These are phyloP conservation scores for Platichthys stellatus DNA, from an alignment of 2,113 vertebrate species.

Conservation along the genomic window DNA sequence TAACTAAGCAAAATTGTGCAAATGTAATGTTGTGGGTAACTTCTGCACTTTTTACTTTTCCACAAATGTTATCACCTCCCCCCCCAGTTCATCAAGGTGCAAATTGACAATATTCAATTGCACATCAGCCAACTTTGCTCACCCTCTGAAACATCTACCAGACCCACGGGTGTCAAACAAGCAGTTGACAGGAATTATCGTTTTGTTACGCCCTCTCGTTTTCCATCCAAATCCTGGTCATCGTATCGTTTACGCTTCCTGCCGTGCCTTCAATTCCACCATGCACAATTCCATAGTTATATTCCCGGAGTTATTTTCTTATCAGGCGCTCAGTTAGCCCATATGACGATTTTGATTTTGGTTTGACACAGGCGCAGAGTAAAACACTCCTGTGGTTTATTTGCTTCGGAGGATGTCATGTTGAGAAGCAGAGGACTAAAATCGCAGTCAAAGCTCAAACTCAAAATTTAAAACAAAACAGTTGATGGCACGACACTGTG, in stretches of 20 bases:
- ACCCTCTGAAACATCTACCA: not conserved
- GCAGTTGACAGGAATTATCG: not conserved
- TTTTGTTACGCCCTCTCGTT: not conserved
- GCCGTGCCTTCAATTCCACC: conserved; percentile 5
- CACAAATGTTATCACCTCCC: not conserved
- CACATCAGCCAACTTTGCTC: conserved; percentile 1
- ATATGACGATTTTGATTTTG: conserved; percentile 7
- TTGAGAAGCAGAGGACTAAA: conserved; percentile 26
- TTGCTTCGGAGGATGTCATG: conserved; percentile 29
- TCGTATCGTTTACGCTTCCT: not conserved
- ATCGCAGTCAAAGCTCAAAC: not conserved
- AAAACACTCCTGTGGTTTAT: conserved; percentile 36
- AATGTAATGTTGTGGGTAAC: not conserved
- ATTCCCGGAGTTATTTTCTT: conserved; percentile 24
- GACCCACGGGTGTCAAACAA: conserved; percentile 10
- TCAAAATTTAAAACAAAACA: conserved; percentile 39
- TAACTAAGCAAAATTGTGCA: not conserved
- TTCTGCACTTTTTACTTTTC: not conserved
- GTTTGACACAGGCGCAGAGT: not conserved
- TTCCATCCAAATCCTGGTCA: not conserved
- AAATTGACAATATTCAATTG: conserved; percentile 21
- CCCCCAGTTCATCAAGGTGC: not conserved
- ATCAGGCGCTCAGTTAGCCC: conserved; percentile 12
- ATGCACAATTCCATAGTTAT: conserved; percentile 15
- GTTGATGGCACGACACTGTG: conserved; percentile 13